Base-by-base conservation (phyloP, 2,888 invertebrate species). In the Cryptophagus acutangulus region DNA sequence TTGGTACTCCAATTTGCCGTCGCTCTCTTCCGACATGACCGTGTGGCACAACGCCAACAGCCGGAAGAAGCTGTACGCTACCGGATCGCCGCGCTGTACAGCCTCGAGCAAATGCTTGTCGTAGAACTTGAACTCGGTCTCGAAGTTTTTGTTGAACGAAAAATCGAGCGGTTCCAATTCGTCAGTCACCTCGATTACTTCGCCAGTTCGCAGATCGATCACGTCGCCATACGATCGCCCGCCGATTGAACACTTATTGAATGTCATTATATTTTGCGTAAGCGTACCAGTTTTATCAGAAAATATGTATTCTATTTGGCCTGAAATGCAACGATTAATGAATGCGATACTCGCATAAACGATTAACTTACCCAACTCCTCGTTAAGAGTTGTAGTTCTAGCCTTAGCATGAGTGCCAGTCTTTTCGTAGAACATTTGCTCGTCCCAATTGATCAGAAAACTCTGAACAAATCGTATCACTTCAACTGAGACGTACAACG, bases 201-300 rank as follows among this genome's bases (percentile, higher is more conserved):
- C 91, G 26, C 93, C 93, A 33, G 91, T 90, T 57, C 77, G 75
- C 51, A 86, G 81, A 71, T 95, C 93, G 42, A 89, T 75, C 41
- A 90, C 75, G 69, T 97, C 95, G 13, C 99, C 99, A 70, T 93
- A 99, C 41, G 85, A 79, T 53, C 82, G 79, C 3, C 92, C 95
- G 52, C 84, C 87, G 55, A 99, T 93, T 48, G 96, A 92, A 70
- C 96, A 96, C 74, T 97, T 97, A 73, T 97, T 97, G 72, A 99
- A 99, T 40, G 95, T 92, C 99, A 99, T 99, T 57, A 99, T 95
- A 71, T 99, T 99, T 77, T 96, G 95, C 17, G 99, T 99, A 41
- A 99, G 76, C 9, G 99, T 99, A 58, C 99, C 99, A 47, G 99
- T 99, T 76, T 99, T 99, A 72, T 99, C 99, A 35, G 95, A 95